These are phyloP conservation scores for Oreochromis spilurus DNA, from an alignment of 2,113 vertebrate species.

Conservation along the genomic window DNA sequence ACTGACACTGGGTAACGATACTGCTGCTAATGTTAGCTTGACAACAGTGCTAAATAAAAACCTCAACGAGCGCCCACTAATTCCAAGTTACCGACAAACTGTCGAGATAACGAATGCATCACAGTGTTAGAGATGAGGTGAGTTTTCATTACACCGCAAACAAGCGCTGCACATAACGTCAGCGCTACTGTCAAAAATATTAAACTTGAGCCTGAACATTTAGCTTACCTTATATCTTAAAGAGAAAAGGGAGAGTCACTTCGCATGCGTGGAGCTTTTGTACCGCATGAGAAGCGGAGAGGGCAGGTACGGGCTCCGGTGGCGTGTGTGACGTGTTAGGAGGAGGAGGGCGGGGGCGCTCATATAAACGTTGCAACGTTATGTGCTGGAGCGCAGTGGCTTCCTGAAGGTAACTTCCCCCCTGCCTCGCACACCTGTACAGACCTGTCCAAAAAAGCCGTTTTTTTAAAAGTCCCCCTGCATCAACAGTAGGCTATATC, in stretches of 20 bases:
- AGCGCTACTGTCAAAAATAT: not conserved
- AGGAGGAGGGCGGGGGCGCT: not conserved
- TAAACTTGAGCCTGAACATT: not conserved
- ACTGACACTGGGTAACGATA: not conserved
- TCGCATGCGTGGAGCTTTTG: slow-evolving; percentile 61
- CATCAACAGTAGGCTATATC: not conserved
- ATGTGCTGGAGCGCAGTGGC: fast-evolving
- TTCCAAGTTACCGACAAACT: not conserved
- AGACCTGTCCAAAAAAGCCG: not conserved
- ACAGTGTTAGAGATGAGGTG: not conserved
- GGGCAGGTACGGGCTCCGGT: slow-evolving; percentile 1
- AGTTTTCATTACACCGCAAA: not conserved
- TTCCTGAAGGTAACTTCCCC: not conserved
- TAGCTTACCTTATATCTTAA: slow-evolving; percentile 52
- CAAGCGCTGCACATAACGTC: too few relatives aligned
- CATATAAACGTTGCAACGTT: not conserved
- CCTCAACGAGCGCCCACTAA: not conserved
- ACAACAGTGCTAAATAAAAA: not conserved
- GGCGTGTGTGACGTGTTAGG: not conserved
- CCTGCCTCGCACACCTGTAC: not conserved
- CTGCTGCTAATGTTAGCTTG: not conserved
- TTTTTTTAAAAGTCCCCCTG: not conserved
- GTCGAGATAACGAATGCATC: not conserved
- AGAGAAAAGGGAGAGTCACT: slow-evolving; percentile 29
- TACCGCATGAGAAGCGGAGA: slow-evolving; percentile 44